These are phyloP conservation scores for Pteria penguin DNA, from an alignment of 2,888 invertebrate species.

Conservation along the genomic window DNA sequence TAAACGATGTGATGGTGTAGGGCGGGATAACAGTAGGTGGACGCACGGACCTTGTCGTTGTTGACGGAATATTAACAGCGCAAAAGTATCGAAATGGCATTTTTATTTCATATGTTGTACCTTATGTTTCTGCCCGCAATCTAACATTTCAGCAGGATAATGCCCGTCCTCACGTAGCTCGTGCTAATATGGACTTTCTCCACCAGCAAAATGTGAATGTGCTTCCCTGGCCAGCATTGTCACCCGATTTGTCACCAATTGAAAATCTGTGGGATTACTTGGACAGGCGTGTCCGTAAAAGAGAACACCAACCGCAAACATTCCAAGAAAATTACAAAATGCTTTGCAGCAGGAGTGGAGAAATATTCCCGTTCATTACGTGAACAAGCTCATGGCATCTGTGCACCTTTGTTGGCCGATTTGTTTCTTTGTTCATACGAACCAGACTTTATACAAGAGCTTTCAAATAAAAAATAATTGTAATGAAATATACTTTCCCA, in stretches of 20 bases:
- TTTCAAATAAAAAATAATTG: too few relatives aligned
- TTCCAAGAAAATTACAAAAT: conserved; percentile 21
- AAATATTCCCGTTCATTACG: conserved; percentile 21
- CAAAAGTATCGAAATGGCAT: conserved; percentile 41
- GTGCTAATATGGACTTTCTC: conserved; percentile 22
- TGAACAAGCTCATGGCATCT: conserved; percentile 20
- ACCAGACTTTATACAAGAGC: too few relatives aligned
- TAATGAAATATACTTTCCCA: too few relatives aligned
- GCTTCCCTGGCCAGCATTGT: conserved; percentile 34
- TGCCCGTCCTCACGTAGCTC: conserved; percentile 36
- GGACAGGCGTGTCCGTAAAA: conserved; percentile 23
- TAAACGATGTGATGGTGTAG: not conserved
- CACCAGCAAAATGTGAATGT: conserved; percentile 9
- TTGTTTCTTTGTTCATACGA: too few relatives aligned
- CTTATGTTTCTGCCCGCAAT: conserved; percentile 17
- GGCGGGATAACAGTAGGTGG: too few relatives aligned
- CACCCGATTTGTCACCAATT: conserved; percentile 35
- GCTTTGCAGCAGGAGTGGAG: conserved; percentile 33
- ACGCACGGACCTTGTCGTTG: too few relatives aligned
- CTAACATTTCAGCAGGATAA: conserved; percentile 47
- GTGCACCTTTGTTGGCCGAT: conserved; percentile 35
- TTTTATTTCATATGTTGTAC: conserved; percentile 36
- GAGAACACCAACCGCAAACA: conserved; percentile 24
- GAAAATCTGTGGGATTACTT: conserved; percentile 45
- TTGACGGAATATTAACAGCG: too few relatives aligned